Conservation (phyloP, 2,113 vertebrate genomes). For the Gasterosteus nipponicus region DNA sequence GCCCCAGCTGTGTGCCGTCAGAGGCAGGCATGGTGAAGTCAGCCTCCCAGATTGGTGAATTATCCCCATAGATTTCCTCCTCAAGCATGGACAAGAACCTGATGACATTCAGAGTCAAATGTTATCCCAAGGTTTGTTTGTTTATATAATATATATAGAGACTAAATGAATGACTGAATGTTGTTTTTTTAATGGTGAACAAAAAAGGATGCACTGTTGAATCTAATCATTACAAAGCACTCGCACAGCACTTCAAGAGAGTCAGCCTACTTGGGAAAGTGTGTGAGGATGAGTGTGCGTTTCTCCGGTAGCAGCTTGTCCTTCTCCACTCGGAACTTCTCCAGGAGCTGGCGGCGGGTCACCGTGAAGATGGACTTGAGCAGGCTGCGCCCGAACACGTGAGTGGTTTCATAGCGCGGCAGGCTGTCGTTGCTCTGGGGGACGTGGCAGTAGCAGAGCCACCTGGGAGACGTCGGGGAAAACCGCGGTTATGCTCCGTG, state of each 20-base stretch:
- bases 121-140: not conserved
- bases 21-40: constrained; percentile 93
- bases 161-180: too few relatives aligned
- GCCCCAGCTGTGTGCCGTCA: constrained; percentile 89
- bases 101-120: not conserved
- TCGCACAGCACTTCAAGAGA: not conserved
- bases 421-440: constrained; percentile 98
- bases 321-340: constrained; percentile 98
- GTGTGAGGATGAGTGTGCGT: constrained; percentile 96
- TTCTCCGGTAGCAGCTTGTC: constrained; percentile 98
- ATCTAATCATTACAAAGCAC: too few relatives aligned
- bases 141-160: too few relatives aligned
- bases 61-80: constrained; percentile 97
- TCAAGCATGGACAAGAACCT: constrained; percentile 99
- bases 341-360: constrained; percentile 94
- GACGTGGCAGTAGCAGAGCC: constrained; percentile 98
- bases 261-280: constrained; percentile 92
- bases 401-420: constrained; percentile 96
- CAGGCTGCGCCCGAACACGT: constrained; percentile 94
- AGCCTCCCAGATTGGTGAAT: constrained; percentile 96
- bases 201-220: too few relatives aligned
- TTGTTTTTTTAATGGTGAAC: too few relatives aligned
- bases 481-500: not conserved
- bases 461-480: constrained; percentile 73
- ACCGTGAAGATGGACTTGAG: constrained; percentile 98